Conservation (phyloP, 2,113 vertebrate species). For the Rhabdornis inornatus region DNA sequence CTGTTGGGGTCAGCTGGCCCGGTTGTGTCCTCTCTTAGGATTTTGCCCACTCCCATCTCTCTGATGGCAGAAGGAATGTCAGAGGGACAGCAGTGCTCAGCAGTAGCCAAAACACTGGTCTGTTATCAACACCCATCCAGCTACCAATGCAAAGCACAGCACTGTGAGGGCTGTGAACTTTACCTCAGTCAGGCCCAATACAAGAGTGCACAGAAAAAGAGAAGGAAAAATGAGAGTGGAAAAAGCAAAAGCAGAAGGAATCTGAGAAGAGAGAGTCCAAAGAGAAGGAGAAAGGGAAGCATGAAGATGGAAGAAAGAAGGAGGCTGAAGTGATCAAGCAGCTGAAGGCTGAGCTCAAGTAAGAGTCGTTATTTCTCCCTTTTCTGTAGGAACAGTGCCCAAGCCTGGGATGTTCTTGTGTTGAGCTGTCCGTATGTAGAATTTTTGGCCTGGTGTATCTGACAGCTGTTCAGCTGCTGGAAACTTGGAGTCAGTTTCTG, state of each 20-base stretch:
- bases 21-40: not conserved
- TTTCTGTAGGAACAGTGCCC: not conserved
- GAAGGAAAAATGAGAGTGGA: slow-evolving; percentile 79
- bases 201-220: slow-evolving; percentile 71
- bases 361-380: slow-evolving; percentile 13
- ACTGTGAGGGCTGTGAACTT: not conserved
- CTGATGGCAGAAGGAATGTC: not conserved
- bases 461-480: not conserved
- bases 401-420: not conserved
- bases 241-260: slow-evolving; percentile 77
- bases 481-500: not conserved
- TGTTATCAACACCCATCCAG: not conserved
- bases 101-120: not conserved
- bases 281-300: slow-evolving; percentile 85
- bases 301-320: slow-evolving; percentile 83
- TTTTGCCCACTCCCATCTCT: not conserved
- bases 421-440: not conserved
- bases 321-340: slow-evolving; percentile 89
- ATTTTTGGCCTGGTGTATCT: not conserved
- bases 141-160: not conserved
- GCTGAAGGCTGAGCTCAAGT: slow-evolving; percentile 95
- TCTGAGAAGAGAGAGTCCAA: slow-evolving; percentile 77
- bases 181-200: not conserved
- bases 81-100: not conserved
- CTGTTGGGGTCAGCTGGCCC: not conserved